Evolutionary conservation across 2,113 vertebrate species (phyloP), one percentile per base, ranked within the genome.

Genomic region (Prunella himalayana): DNA sequence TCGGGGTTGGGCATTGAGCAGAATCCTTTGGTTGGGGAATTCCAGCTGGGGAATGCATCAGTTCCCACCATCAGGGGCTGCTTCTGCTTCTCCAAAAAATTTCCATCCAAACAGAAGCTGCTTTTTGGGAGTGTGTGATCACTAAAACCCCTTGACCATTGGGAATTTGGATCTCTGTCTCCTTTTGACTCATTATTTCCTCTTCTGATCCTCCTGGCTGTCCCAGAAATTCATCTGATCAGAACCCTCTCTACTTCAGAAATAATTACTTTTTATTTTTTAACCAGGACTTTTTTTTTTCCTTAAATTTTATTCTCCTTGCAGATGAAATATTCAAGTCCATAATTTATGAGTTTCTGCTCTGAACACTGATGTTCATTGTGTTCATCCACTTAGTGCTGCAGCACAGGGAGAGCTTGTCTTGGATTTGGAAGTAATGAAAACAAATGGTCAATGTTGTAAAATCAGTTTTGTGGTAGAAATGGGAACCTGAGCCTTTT

Each of bases 41-140:
- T 90, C 39, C 73, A 75, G n/a, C 68, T 96, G 88, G 56, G 81
- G 90, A 94, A 87, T 90, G 72, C 94, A 97, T 79, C 91, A 95
- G 59, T 60, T 84, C 90, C 68, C 60, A 70, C 54, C 85, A 76
- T 53, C 30, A 8, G 51, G 59, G 60, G 15, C 86, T 92, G n/a
- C 47, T 79, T 83, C 59, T 59, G 45, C 61, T 95, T 60, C 56
- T 17, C 85, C 8, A 1, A 21, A 42, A n/a, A n/a, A 28, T 19
- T 44, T 76, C 69, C 69, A 77, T 13, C 41, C 61, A 35, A 79
- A 54, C 47, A 84, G 49, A 23, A 84, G 57, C 41, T 54, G 81
- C 0, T 45, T 64, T 7, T 35, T 31, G 25, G 39, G 31, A 51
- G 5, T 2, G 6, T 10, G 3, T 50, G 57, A 39, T 23, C 45